Conservation (phyloP, 2,113 vertebrate species). For the Entomyzon cyanotis region DNA sequence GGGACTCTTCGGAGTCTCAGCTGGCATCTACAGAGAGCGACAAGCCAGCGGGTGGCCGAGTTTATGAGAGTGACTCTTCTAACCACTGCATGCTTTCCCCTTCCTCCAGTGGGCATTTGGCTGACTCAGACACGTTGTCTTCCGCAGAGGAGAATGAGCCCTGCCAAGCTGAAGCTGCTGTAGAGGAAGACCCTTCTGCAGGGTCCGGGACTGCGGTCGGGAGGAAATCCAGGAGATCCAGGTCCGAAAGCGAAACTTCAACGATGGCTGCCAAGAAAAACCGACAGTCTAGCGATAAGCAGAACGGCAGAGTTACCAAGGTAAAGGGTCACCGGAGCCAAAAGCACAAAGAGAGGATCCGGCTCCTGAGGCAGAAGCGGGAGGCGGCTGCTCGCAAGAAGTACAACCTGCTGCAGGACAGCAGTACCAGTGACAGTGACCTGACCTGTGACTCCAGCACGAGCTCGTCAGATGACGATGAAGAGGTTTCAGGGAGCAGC, state of each 20-base stretch:
- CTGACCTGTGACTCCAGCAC: constrained; percentile 95
- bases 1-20: constrained; percentile 91
- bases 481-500: constrained; percentile 91
- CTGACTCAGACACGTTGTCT: constrained; percentile 94
- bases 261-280: constrained; percentile 98
- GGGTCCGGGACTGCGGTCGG: constrained; percentile 66
- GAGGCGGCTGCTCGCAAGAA: constrained; percentile 95
- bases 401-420: constrained; percentile 97
- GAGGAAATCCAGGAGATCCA: constrained; percentile 89
- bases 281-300: constrained; percentile 88
- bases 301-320: constrained; percentile 87
- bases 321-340: constrained; percentile 92
- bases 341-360: constrained; percentile 96
- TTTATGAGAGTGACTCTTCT: constrained; percentile 95
- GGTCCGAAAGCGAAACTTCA: constrained; percentile 91
- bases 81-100: constrained; percentile 96
- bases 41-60: constrained; percentile 72
- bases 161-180: constrained; percentile 58
- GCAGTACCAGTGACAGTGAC: constrained; percentile 98
- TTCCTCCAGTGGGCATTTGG: constrained; percentile 95
- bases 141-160: constrained; percentile 87
- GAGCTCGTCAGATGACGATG: constrained; percentile 88
- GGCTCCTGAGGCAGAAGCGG: constrained; percentile 90
- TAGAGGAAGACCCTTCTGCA: constrained; percentile 73
- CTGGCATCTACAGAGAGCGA: constrained; percentile 85